These are phyloP conservation scores for Ianthella basta DNA, from an alignment of 37 sponge, comb jelly and placozoan genomes.

Conservation along the genomic window DNA sequence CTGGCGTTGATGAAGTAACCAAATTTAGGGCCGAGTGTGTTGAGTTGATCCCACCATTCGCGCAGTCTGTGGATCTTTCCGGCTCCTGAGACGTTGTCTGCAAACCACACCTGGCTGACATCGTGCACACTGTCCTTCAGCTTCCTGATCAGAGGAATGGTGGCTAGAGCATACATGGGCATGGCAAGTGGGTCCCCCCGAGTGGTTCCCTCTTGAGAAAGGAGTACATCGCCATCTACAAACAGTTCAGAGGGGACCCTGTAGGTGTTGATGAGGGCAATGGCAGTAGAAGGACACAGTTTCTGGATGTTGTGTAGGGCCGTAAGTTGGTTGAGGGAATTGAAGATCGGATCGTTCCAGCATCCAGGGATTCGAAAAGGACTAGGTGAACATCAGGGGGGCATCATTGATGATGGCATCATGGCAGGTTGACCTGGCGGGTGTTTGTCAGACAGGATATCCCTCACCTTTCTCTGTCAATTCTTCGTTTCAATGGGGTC, in stretches of 20 bases:
- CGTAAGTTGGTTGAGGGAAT: background rate
- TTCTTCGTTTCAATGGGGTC: conserved; percentile 1
- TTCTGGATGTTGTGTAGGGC: background rate
- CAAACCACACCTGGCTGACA: conserved; percentile 39
- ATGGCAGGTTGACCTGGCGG: conserved; percentile 36
- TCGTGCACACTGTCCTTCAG: conserved; percentile 26
- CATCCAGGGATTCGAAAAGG: conserved; percentile 24
- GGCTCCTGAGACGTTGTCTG: background rate
- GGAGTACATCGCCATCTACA: conserved; percentile 38
- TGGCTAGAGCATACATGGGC: conserved; percentile 51
- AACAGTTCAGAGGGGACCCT: conserved; percentile 44
- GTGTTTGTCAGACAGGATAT: conserved; percentile 26
- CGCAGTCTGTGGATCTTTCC: conserved; percentile 7
- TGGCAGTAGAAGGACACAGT: conserved; percentile 27
- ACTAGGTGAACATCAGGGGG: conserved; percentile 33
- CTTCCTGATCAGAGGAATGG: conserved; percentile 16
- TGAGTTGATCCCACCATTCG: conserved; percentile 48
- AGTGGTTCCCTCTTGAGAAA: conserved; percentile 25
- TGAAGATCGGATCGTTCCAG: conserved; percentile 24
- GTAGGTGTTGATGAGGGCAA: conserved; percentile 47
- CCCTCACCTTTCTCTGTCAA: conserved; percentile 25
- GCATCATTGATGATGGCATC: background rate
- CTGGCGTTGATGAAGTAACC: conserved; percentile 50
- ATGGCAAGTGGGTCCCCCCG: conserved; percentile 48
- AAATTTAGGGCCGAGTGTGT: conserved; percentile 39